These are phyloP conservation scores for Xestoiulus laeticollis DNA, from an alignment of 2,888 invertebrate species.

Conservation along the genomic window DNA sequence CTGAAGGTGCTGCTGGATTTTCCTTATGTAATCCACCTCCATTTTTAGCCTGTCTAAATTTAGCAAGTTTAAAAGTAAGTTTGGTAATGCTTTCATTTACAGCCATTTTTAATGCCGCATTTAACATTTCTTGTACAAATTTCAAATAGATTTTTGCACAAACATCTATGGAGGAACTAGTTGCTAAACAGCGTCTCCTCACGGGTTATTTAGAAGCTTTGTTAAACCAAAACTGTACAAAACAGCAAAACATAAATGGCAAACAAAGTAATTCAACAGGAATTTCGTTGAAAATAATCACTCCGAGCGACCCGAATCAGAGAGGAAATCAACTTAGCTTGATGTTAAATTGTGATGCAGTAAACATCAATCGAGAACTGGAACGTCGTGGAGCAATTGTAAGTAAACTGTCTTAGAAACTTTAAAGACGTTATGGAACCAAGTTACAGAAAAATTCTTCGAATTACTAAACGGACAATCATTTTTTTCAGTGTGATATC, in stretches of 20 bases:
- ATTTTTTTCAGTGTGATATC: slow-evolving; percentile 66
- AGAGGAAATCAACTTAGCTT: slow-evolving; percentile 69
- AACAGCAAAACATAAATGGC: not conserved
- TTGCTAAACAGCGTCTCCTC: slow-evolving; percentile 66
- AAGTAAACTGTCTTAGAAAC: slow-evolving; percentile 20
- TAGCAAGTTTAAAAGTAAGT: slow-evolving; percentile 54
- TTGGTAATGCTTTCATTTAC: not conserved
- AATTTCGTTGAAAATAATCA: slow-evolving; percentile 64
- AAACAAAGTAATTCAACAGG: not conserved
- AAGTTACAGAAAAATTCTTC: too few species aligned
- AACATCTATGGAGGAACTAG: slow-evolving; percentile 64
- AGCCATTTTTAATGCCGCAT: not conserved
- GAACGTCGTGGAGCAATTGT: slow-evolving; percentile 68
- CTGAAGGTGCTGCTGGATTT: slow-evolving; percentile 66
- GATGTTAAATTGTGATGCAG: slow-evolving; percentile 64
- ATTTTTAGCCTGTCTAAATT: slow-evolving; percentile 61
- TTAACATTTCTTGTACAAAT: not conserved
- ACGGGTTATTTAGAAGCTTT: slow-evolving; percentile 69
- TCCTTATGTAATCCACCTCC: slow-evolving; percentile 68
- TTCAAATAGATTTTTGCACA: slow-evolving; percentile 65
- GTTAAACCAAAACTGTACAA: slow-evolving; percentile 59
- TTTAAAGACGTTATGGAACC: not conserved
- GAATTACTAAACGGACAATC: not conserved
- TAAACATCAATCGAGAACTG: slow-evolving; percentile 65
- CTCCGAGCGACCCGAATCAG: slow-evolving; percentile 66